These are phyloP conservation scores for Cygnus buccinator DNA, from an alignment of 2,113 vertebrate species.

Conservation along the genomic window DNA sequence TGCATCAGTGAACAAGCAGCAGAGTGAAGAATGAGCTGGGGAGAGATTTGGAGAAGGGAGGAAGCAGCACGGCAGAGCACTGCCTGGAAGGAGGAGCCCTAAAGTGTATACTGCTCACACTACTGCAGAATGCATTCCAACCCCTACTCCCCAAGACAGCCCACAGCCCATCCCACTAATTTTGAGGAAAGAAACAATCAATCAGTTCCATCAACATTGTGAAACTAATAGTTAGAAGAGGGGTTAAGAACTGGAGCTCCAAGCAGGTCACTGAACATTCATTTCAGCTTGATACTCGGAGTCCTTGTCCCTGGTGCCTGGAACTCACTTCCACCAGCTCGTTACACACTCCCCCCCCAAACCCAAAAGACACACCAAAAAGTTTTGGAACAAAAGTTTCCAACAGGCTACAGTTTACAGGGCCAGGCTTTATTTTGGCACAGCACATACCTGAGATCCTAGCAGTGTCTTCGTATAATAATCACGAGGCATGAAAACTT, in stretches of 20 bases:
- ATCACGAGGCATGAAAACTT: slow-evolving; percentile 97
- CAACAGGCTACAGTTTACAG: not conserved
- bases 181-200: not conserved
- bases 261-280: not conserved
- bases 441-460: slow-evolving; percentile 91
- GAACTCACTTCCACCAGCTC: not conserved
- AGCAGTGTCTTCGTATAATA: slow-evolving; percentile 98
- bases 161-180: not conserved
- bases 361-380: not conserved
- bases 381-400: not conserved
- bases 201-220: not conserved
- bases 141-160: fast-evolving
- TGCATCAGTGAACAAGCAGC: not conserved
- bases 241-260: not conserved
- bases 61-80: not conserved
- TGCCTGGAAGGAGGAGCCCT: not conserved
- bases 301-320: not conserved
- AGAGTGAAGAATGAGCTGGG: not conserved
- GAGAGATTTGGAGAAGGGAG: not conserved
- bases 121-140: not conserved
- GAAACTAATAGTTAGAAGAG: not conserved
- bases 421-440: not conserved
- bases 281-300: not conserved
- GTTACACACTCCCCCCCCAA: not conserved
- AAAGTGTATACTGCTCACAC: not conserved